Evolutionary conservation across 2,113 vertebrate species (phyloP), one percentile per base, ranked within the genome.

Genomic region (Nothoprocta perdicaria): DNA sequence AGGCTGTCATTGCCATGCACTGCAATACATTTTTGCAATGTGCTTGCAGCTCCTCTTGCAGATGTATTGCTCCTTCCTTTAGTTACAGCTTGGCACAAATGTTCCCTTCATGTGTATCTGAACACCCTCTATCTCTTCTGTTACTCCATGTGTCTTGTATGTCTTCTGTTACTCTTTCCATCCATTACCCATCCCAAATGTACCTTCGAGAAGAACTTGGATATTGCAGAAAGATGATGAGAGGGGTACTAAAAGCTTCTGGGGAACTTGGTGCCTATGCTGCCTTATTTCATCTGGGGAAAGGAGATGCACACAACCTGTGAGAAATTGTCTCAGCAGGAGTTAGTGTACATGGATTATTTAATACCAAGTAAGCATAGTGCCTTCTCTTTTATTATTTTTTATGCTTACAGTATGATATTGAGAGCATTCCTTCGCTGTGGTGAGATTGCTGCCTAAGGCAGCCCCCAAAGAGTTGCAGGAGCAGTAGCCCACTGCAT

Each of bases 381-480:
- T 40, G 43, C 31, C 60, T 92, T 50, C 41, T 71, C 85, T 86
- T 94, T 78, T 48, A 77, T 89, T 90, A 80, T 74, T 96, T 88
- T 38, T 86, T 77, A 41, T 80, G 65, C 65, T 61, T 75, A 0
- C 18, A 17, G 53, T 80, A 48, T 23, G 11, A 53, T 52, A 26
- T 40, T 15, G 12, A 79, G 48, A 15, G 29, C 19, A 35, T 24
- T 13, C 13, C 6, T 53, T 83, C 18, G 5, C 53, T 89, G 48
- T 53, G 50, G 72, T 78, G n/a, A 80, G 61, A 83, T 94, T 91
- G 24, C 48, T 91, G 84, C 91, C 80, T 91, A 10, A 87, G 80
- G 90, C 91, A 92, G 43, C 31, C 17, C 48, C 46, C 38, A 29
- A 86, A 84, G 27, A 74, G 27, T 75, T 76, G 40, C 80, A 74